Evolutionary conservation across 1,140 invertebrate genomes (phyloP).

Genomic region (Ostrea denselamellosa): DNA sequence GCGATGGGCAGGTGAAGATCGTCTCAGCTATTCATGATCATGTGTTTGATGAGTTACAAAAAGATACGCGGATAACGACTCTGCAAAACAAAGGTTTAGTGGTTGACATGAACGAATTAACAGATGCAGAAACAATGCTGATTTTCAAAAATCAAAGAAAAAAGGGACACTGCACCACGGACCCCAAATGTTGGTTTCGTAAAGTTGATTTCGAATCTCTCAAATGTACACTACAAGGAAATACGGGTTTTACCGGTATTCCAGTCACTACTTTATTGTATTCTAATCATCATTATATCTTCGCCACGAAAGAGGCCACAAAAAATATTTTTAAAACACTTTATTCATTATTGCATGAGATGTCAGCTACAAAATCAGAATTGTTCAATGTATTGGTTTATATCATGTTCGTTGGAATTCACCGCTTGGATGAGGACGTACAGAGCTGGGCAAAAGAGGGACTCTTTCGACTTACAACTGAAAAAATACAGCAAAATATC

Average conservation of each 20-base stretch:
- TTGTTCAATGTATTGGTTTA: neutral
- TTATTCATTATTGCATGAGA: neutral
- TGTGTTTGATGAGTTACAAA: neutral
- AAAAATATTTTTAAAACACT: neutral
- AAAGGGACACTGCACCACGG: neutral
- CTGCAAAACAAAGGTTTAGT: neutral
- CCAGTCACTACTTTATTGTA: neutral
- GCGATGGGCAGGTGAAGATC: neutral
- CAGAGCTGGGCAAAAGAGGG: neutral
- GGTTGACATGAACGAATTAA: neutral
- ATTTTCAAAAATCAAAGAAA: neutral
- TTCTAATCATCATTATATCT: neutral
- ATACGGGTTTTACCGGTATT: neutral
- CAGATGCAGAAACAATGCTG: neutral
- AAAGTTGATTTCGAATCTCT: neutral
- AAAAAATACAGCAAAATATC: neutral
- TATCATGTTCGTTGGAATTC: neutral
- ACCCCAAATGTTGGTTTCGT: neutral
- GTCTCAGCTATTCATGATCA: neutral
- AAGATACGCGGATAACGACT: neutral
- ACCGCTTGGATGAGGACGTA: neutral
- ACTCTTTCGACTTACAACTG: neutral
- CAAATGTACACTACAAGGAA: neutral
- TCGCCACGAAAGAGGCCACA: neutral
- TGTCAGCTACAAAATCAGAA: neutral